These are phyloP conservation scores for Hirudo medicinalis DNA, from an alignment of 1,140 invertebrate genomes.

Conservation along the genomic window DNA sequence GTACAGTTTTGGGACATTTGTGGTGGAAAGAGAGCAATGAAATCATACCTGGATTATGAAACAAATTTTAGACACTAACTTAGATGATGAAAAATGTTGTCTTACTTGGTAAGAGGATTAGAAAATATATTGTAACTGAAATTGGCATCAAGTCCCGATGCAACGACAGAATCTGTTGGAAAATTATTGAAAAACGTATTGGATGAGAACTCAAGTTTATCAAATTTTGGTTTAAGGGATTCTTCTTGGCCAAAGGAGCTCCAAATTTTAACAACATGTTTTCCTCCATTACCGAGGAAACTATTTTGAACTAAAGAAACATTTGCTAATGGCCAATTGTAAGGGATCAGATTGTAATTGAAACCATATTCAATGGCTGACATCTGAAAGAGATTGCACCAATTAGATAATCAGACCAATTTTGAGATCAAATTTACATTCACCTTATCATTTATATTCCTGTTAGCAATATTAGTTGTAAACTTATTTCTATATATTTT, in stretches of 20 bases:
- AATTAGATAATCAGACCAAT: too few species aligned
- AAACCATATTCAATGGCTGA: too few species aligned
- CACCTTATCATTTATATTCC: not conserved
- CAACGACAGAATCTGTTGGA: not conserved
- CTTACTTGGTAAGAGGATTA: not conserved
- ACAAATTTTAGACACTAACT: not conserved
- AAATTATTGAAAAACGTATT: constrained; percentile 9
- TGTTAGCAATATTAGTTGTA: not conserved
- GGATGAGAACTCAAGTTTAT: not conserved
- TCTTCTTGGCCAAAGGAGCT: not conserved
- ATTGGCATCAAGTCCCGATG: not conserved
- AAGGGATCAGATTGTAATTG: not conserved
- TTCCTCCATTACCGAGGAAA: not conserved
- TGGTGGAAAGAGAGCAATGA: not conserved
- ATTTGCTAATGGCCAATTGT: not conserved
- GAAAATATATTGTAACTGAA: constrained; percentile 9
- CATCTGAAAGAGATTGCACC: too few species aligned
- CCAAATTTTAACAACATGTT: not conserved
- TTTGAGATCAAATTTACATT: not conserved
- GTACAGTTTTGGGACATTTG: constrained; percentile 10
- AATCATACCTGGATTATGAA: not conserved
- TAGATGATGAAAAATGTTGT: not conserved
- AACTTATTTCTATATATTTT: not conserved
- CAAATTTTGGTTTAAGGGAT: not conserved
- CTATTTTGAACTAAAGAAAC: not conserved